These are phyloP conservation scores for Sebastes itinus DNA, from an alignment of 2,797 vertebrate species.

Conservation along the genomic window DNA sequence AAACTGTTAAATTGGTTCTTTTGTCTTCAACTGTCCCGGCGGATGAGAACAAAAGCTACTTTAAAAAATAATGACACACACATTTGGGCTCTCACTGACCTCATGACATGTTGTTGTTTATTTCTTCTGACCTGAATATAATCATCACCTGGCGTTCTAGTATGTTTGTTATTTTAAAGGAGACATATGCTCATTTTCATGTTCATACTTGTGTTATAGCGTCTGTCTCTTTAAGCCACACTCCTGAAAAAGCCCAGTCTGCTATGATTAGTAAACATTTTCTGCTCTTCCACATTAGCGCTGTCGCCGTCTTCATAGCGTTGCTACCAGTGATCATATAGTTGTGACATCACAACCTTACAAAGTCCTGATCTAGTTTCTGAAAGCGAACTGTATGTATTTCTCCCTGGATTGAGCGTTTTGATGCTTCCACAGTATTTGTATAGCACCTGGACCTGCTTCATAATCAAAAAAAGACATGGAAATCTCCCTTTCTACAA, in stretches of 20 bases:
- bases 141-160: background rate
- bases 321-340: too few relatives aligned
- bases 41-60: background rate
- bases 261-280: too few relatives aligned
- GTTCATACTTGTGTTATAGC: too few relatives aligned
- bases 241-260: too few relatives aligned
- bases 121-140: background rate
- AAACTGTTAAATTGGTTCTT: constrained; percentile 25
- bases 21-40: constrained; percentile 29
- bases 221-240: too few relatives aligned
- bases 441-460: background rate
- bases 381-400: background rate
- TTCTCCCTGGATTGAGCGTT: background rate
- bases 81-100: background rate
- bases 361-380: accelerated
- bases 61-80: constrained; percentile 11
- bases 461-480: background rate
- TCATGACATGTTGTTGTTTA: background rate
- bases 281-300: too few relatives aligned
- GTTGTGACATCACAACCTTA: background rate
- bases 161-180: background rate
- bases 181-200: too few relatives aligned
- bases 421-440: background rate
- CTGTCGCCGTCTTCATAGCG: too few relatives aligned
- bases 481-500: background rate